These are phyloP conservation scores for Lysandra coridon DNA, from an alignment of 2,888 invertebrate species.

Conservation along the genomic window DNA sequence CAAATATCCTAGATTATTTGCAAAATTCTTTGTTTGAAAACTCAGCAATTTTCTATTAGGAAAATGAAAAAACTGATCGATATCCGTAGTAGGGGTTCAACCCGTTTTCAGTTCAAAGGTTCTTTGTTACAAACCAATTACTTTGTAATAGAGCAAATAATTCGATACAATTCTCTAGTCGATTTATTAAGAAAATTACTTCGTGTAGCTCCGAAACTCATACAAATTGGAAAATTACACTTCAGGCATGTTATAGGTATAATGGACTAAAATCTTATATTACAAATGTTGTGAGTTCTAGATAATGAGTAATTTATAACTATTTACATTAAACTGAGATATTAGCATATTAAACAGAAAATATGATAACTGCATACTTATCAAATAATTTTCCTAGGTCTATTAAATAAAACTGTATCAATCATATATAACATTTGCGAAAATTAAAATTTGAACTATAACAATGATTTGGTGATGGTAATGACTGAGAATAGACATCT, in stretches of 20 bases:
- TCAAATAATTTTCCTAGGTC: not conserved
- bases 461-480: not conserved
- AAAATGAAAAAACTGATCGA: not conserved
- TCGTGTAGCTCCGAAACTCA: not conserved
- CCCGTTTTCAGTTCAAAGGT: slow-evolving; percentile 9
- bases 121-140: slow-evolving; percentile 21
- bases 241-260: not conserved
- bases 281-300: not conserved
- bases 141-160: slow-evolving; percentile 21
- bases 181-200: slow-evolving; percentile 14
- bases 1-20: not conserved
- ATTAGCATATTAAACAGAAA: not conserved
- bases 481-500: not conserved
- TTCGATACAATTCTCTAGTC: slow-evolving; percentile 10
- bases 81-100: not conserved
- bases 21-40: not conserved
- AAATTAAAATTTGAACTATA: not conserved
- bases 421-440: not conserved
- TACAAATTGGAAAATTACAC: slow-evolving; percentile 7
- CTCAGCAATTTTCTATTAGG: not conserved
- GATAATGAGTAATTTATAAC: not conserved
- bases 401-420: not conserved
- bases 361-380: not conserved
- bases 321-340: not conserved
- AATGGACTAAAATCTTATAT: not conserved